These are phyloP conservation scores for Lasioglossum malachurum DNA, from an alignment of 2,888 invertebrate species.

Conservation along the genomic window DNA sequence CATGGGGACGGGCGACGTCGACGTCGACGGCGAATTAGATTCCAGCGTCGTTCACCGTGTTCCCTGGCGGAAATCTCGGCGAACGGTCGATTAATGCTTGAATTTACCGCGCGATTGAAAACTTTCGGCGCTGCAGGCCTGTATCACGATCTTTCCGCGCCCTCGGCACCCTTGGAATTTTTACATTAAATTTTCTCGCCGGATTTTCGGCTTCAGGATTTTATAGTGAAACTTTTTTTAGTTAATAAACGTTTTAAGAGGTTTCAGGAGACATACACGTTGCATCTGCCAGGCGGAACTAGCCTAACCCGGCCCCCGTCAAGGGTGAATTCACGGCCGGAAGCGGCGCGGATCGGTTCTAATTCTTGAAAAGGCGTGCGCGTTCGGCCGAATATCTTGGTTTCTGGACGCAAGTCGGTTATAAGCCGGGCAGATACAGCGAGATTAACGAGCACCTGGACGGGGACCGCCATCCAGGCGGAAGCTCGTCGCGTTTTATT, in stretches of 20 bases:
- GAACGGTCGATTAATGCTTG: slow-evolving; percentile 1
- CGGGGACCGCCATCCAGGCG: slow-evolving; percentile 49
- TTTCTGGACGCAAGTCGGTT: slow-evolving; percentile 33
- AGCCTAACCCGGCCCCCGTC: background rate
- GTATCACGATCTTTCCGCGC: background rate
- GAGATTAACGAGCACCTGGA: slow-evolving; percentile 63
- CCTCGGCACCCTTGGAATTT: background rate
- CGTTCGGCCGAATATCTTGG: background rate
- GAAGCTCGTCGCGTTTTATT: slow-evolving; percentile 59
- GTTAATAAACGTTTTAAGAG: background rate
- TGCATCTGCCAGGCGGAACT: background rate
- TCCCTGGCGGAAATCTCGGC: background rate
- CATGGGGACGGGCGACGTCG: background rate
- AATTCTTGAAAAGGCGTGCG: background rate
- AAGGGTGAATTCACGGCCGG: background rate
- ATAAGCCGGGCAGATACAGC: slow-evolving; percentile 48
- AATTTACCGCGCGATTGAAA: slow-evolving; percentile 2
- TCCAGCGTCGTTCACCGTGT: background rate
- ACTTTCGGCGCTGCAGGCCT: background rate
- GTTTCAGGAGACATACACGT: background rate
- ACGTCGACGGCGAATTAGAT: slow-evolving; percentile 2
- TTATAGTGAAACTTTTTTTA: background rate
- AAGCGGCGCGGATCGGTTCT: background rate
- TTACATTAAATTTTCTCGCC: background rate
- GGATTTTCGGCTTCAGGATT: rapidly evolving